phyloP scores from a whole-genome alignment of 2,797 vertebrate genomes.

The Malurus splendens region DNA sequence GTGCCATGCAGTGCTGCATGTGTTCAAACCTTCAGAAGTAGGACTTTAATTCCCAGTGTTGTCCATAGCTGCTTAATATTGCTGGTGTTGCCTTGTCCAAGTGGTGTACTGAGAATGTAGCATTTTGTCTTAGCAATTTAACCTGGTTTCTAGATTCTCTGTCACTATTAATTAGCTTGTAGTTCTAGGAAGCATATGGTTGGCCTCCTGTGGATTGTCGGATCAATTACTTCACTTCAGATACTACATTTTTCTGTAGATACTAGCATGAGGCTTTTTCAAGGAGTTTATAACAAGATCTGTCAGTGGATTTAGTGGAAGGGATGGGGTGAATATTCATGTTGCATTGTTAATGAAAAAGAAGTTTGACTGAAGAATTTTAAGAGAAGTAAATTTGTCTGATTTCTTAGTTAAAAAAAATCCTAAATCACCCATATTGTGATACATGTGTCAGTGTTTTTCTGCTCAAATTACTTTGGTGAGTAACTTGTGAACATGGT shows the following conservation, averaged over 20 bases:
- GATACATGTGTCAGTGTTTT: background rate
- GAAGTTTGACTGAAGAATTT: background rate
- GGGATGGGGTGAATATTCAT: background rate
- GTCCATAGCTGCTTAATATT: background rate
- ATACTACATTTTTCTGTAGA: background rate
- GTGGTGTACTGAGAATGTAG: background rate
- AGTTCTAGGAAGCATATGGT: background rate
- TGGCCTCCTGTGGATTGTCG: background rate
- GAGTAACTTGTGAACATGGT: background rate
- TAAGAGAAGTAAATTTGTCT: background rate
- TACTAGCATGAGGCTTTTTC: background rate
- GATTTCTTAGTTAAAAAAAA: background rate
- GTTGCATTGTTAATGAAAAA: background rate
- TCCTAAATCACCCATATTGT: background rate
- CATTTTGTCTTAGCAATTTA: slow-evolving; percentile 3
- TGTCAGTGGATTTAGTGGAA: background rate
- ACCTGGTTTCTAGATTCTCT: background rate
- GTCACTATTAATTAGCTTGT: background rate
- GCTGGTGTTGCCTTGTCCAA: background rate
- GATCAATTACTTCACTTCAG: background rate
- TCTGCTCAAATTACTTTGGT: background rate
- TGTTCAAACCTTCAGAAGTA: background rate
- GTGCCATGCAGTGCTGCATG: background rate
- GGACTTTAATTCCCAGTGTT: background rate
- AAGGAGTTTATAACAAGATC: background rate